Conservation (phyloP, 35 echinoderm and acorn worm species). For the Lytechinus pictus region DNA sequence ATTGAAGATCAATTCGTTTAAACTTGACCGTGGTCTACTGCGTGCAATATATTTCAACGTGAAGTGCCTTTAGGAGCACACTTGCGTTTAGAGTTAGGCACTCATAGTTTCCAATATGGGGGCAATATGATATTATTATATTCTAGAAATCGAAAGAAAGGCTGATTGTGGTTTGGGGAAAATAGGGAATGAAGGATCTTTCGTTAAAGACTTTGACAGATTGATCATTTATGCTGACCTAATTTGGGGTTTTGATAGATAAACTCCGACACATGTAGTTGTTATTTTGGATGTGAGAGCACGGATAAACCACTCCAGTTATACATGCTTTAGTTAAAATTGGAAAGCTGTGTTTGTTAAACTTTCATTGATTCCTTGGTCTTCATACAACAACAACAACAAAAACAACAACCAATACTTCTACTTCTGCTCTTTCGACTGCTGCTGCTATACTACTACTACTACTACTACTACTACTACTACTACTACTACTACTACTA, state of each 20-base stretch:
- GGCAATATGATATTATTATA: neutral
- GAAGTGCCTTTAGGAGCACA: neutral
- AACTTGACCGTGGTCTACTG: neutral
- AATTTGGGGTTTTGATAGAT: neutral
- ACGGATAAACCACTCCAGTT: too few relatives aligned
- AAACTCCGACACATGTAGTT: too few relatives aligned
- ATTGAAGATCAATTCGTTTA: neutral
- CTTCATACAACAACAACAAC: too few relatives aligned
- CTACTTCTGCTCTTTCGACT: too few relatives aligned
- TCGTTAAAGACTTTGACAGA: neutral
- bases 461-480: constrained; percentile 1
- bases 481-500: constrained; percentile 28
- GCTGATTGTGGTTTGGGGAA: neutral
- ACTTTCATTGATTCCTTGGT: too few relatives aligned
- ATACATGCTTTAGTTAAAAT: too few relatives aligned
- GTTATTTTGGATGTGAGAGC: too few relatives aligned
- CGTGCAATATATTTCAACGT: constrained; percentile 10
- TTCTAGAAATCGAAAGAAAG: neutral
- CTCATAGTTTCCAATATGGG: neutral
- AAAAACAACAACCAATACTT: too few relatives aligned
- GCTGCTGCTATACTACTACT: neutral
- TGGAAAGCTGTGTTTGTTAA: too few relatives aligned
- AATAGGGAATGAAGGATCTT: neutral
- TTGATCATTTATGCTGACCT: neutral
- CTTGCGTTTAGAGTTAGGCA: neutral